These are phyloP conservation scores for Chymomyza caudatula DNA, from an alignment of 2,888 invertebrate genomes.

Conservation along the genomic window DNA sequence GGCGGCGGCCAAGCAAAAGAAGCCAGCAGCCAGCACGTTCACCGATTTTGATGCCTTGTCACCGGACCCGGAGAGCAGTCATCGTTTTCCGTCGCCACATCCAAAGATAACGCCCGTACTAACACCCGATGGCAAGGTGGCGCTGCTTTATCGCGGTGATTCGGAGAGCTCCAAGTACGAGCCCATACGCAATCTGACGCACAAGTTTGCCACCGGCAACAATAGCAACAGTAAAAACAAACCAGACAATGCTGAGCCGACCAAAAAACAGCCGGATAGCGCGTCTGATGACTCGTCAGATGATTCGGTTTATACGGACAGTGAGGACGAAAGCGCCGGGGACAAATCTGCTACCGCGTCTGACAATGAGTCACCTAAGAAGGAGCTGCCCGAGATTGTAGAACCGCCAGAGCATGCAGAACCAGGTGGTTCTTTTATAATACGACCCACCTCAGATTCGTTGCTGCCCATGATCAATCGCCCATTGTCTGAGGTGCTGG, in stretches of 20 bases:
- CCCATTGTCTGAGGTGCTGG: conserved; percentile 77
- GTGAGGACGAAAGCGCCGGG: conserved; percentile 49
- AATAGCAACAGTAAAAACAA: conserved; percentile 43
- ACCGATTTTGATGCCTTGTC: conserved; percentile 76
- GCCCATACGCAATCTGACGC: conserved; percentile 77
- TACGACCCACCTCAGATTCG: conserved; percentile 73
- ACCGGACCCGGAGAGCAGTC: conserved; percentile 77
- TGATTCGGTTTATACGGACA: conserved; percentile 61
- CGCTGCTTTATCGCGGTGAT: conserved; percentile 78
- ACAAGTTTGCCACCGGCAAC: conserved; percentile 71
- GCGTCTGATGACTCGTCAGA: conserved; percentile 62
- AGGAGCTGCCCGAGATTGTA: conserved; percentile 43
- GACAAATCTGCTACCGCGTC: conserved; percentile 22
- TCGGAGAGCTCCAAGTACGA: conserved; percentile 78
- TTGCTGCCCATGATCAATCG: conserved; percentile 78
- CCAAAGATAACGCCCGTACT: conserved; percentile 79
- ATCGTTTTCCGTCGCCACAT: conserved; percentile 77
- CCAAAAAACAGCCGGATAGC: conserved; percentile 34
- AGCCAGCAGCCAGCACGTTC: conserved; percentile 60
- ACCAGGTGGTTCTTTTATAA: conserved; percentile 64
- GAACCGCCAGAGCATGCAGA: conserved; percentile 48
- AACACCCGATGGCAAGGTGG: conserved; percentile 79
- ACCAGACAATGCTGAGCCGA: conserved; percentile 26
- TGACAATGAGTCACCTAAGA: conserved; percentile 38
- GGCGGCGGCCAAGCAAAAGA: conserved; percentile 52